These are phyloP conservation scores for Chaenogobius annularis DNA, from an alignment of 2,113 vertebrate genomes.

Conservation along the genomic window DNA sequence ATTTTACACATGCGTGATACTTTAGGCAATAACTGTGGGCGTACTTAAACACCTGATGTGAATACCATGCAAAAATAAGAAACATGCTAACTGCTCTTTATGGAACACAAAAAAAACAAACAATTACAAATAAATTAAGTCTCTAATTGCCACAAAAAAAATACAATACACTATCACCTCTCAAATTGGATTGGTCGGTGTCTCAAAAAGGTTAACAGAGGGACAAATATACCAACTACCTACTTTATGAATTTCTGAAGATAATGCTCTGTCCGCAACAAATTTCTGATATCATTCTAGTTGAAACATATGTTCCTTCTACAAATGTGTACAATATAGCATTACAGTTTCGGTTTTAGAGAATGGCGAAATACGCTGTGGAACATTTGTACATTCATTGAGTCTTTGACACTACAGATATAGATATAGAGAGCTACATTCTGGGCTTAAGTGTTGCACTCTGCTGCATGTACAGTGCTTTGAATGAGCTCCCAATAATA, in stretches of 20 bases:
- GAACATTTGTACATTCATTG: not conserved
- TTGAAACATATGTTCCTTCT: conserved; percentile 12
- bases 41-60: not conserved
- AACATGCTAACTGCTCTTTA: not conserved
- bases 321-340: conserved; percentile 12
- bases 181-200: no score
- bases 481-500: conserved; percentile 32
- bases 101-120: not conserved
- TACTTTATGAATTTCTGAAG: no score
- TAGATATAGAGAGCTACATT: conserved; percentile 40
- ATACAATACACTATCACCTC: no score
- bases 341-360: conserved; percentile 13
- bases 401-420: conserved; percentile 21
- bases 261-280: no score
- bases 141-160: no score
- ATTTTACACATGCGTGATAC: not conserved
- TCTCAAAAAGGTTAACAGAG: no score
- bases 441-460: conserved; percentile 12
- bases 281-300: conserved; percentile 19
- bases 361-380: not conserved
- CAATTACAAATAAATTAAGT: no score
- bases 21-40: conserved; percentile 8
- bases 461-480: conserved; percentile 23
- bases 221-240: no score
- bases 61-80: not conserved